Evolutionary conservation across 2,113 vertebrate genomes (phyloP).

Genomic region (Narcine bancroftii): DNA sequence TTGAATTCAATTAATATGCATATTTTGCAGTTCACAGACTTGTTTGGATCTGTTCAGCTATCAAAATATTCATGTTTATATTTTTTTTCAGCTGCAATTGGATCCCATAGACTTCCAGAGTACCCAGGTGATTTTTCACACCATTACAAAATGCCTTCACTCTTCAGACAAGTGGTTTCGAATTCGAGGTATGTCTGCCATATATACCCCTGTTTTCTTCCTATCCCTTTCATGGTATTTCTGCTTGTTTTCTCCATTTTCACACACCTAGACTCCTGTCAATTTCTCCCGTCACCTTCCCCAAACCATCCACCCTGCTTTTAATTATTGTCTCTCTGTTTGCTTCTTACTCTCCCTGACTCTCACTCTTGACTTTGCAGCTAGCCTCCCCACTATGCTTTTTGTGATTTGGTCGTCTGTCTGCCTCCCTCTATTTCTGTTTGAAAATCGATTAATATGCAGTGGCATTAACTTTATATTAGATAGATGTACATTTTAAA

Average conservation of each 20-base stretch:
- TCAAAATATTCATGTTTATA: background rate
- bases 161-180: constrained; percentile 35
- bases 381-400: too few relatives aligned
- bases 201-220: too few relatives aligned
- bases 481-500: background rate
- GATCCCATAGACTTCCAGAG: constrained; percentile 39
- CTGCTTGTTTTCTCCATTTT: too few relatives aligned
- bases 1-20: background rate
- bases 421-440: too few relatives aligned
- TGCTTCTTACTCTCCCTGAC: too few relatives aligned
- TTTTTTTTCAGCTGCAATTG: constrained; percentile 35
- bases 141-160: constrained; percentile 37
- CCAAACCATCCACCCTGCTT: too few relatives aligned
- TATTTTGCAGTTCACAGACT: background rate
- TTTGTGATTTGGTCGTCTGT: too few relatives aligned
- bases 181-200: constrained; percentile 32
- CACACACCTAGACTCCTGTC: too few relatives aligned
- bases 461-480: background rate
- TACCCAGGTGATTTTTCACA: constrained; percentile 39
- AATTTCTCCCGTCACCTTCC: too few relatives aligned
- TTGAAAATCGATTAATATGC: background rate
- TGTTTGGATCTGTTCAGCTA: background rate
- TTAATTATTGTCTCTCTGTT: too few relatives aligned
- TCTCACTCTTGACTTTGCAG: too few relatives aligned
- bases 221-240: too few relatives aligned